phyloP scores from a whole-genome alignment of 1,140 invertebrate species.

The Drosophila pachea region DNA sequence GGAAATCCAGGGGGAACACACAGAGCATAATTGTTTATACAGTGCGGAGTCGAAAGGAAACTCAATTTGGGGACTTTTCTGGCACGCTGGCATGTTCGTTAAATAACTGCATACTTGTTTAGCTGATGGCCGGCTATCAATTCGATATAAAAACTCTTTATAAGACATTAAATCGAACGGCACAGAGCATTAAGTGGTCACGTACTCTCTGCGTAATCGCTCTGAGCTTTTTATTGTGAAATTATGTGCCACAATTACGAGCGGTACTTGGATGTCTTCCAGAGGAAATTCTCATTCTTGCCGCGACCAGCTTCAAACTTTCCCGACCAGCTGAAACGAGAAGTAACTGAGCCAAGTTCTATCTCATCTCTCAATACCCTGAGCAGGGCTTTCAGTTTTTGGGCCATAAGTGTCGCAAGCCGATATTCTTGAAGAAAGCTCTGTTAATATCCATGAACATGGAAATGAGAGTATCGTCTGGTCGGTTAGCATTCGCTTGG shows the following conservation, averaged over 20 bases:
- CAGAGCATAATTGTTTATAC: too few species aligned
- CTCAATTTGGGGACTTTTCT: background rate
- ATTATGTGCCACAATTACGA: slow-evolving; percentile 36
- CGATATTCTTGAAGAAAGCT: too few species aligned
- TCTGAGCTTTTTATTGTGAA: slow-evolving; percentile 46
- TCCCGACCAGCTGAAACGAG: background rate
- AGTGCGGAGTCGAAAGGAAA: too few species aligned
- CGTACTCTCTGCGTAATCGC: slow-evolving; percentile 24
- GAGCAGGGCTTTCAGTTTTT: too few species aligned
- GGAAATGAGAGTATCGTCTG: too few species aligned
- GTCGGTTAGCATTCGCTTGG: too few species aligned
- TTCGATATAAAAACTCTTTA: slow-evolving; percentile 1
- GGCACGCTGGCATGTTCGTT: background rate
- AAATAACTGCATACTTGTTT: background rate
- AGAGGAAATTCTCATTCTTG: background rate
- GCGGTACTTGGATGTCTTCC: background rate
- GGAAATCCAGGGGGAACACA: too few species aligned
- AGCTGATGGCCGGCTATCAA: background rate
- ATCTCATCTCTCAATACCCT: too few species aligned
- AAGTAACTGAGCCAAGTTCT: too few species aligned
- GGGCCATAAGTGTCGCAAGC: too few species aligned
- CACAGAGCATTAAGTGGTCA: slow-evolving; percentile 34
- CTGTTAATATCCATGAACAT: too few species aligned
- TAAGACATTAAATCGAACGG: slow-evolving; percentile 16
- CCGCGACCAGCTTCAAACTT: background rate